Evolutionary conservation across 2,797 vertebrate species (phyloP).

Genomic region (Capromys pilorides): DNA sequence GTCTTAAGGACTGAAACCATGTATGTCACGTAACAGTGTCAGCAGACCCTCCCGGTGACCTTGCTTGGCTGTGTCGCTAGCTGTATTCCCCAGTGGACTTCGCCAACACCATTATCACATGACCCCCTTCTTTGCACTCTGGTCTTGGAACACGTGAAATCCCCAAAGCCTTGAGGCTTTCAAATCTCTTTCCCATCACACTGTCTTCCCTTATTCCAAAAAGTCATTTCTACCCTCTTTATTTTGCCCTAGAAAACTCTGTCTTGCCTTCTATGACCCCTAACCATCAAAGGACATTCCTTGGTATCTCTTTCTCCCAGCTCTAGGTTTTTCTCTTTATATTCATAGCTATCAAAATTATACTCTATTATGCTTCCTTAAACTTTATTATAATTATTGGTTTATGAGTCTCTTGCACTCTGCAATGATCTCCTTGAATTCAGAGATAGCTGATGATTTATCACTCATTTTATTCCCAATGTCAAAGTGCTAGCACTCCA

Average conservation of each 20-base stretch:
- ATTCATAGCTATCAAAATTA: too few species aligned
- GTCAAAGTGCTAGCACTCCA: not conserved
- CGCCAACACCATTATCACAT: not conserved
- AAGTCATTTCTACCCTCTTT: not conserved
- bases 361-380: too few species aligned
- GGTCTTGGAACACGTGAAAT: not conserved
- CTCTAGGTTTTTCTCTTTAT: too few species aligned
- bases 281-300: not conserved
- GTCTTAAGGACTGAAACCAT: not conserved
- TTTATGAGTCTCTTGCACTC: not conserved
- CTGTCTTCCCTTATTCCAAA: not conserved
- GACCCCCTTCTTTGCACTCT: not conserved
- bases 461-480: conserved; percentile 40
- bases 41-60: not conserved
- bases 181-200: not conserved
- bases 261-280: not conserved
- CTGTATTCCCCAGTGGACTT: not conserved
- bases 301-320: not conserved
- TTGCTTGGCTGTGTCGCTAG: not conserved
- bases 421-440: not conserved
- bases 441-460: conserved; percentile 16
- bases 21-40: not conserved
- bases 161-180: not conserved
- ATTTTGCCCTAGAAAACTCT: conserved; percentile 33
- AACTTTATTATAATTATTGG: too few species aligned